Evolutionary conservation across 2,113 vertebrate genomes (phyloP).

Genomic region (Suncus etruscus): DNA sequence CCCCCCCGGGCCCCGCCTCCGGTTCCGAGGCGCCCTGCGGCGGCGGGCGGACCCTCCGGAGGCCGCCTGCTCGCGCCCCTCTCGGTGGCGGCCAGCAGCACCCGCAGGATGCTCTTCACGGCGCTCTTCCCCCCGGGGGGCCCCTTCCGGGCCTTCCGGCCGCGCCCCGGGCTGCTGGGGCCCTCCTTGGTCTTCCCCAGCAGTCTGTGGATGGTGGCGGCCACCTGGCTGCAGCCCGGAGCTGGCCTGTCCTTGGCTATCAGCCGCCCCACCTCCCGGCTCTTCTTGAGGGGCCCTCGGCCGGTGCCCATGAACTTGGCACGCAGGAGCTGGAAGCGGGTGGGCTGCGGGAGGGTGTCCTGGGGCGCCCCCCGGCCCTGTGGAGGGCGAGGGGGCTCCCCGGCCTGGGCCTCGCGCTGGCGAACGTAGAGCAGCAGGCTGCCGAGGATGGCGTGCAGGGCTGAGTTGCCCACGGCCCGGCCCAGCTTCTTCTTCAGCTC

Average conservation of each 20-base stretch:
- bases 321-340: conserved; percentile 93
- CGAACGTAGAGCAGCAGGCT: conserved; percentile 91
- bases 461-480: conserved; percentile 84
- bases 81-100: conserved; percentile 89
- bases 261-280: conserved; percentile 92
- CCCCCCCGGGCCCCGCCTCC: conserved; percentile 81
- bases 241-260: conserved; percentile 85
- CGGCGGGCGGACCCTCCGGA: conserved; percentile 49
- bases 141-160: conserved; percentile 70
- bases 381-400: neutral
- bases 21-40: conserved; percentile 47
- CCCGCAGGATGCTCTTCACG: conserved; percentile 91
- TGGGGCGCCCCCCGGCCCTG: neutral
- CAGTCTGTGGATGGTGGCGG: conserved; percentile 79
- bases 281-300: conserved; percentile 88
- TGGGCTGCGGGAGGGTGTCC: conserved; percentile 81
- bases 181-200: conserved; percentile 79
- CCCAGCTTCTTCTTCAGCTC: conserved; percentile 89
- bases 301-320: conserved; percentile 91
- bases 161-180: neutral
- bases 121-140: conserved; percentile 78
- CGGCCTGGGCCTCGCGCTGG: neutral
- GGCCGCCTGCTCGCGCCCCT: conserved; percentile 75
- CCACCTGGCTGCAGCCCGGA: conserved; percentile 61
- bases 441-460: conserved; percentile 89